Conservation (phyloP, 2,888 invertebrate species). For the Lingula anatina region DNA sequence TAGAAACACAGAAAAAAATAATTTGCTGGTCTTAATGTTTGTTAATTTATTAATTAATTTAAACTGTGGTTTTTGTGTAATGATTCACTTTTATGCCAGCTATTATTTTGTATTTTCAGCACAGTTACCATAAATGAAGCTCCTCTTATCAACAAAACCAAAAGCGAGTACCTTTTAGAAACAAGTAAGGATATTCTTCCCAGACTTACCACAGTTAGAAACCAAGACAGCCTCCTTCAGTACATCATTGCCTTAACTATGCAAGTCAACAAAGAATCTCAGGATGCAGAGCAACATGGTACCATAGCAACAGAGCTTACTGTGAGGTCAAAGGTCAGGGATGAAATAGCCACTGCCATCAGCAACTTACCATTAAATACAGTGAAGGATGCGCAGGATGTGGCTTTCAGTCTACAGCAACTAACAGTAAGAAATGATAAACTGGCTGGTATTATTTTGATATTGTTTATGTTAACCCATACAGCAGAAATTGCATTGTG, state of each 20-base stretch:
- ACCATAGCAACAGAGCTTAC: constrained; percentile 1
- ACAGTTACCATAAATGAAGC: constrained; percentile 3
- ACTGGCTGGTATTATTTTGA: no score
- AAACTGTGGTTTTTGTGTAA: neutral
- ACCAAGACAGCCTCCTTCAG: constrained; percentile 23
- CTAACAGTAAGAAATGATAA: constrained; percentile 27
- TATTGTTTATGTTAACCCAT: no score
- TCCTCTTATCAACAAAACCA: neutral
- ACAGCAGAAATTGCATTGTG: no score
- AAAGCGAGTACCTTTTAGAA: constrained; percentile 16
- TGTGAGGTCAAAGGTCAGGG: constrained; percentile 19
- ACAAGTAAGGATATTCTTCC: constrained; percentile 15
- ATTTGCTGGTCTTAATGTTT: no score
- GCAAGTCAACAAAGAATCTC: constrained; percentile 25
- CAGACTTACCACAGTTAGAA: constrained; percentile 21
- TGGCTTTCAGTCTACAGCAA: constrained; percentile 20
- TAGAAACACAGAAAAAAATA: no score
- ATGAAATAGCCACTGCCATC: constrained; percentile 19
- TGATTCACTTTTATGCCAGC: neutral
- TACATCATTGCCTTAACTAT: constrained; percentile 22
- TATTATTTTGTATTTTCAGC: constrained; percentile 3
- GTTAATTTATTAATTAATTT: neutral
- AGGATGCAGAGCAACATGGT: constrained; percentile 3
- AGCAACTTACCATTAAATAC: constrained; percentile 17
- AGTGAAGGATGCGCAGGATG: constrained; percentile 20